A percentile compares a stretch with the other conserved stretches of the same genome.
Conservation (phyloP, 1,140 invertebrate genomes). For the Drosophila watanabei region DNA sequence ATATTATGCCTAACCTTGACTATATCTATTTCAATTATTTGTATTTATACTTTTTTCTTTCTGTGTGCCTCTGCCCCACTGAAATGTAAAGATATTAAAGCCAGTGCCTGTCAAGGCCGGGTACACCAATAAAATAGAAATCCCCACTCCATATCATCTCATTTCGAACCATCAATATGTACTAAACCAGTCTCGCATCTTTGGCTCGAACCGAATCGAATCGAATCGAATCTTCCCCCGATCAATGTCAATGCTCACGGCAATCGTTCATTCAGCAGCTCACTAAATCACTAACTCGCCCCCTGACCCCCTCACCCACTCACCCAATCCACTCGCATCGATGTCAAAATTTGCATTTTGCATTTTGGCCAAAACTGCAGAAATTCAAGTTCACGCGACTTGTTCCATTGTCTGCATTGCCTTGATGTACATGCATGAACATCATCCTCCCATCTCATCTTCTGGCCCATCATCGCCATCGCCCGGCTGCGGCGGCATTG, state of each 20-base stretch:
- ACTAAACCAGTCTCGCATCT: slow-evolving; percentile 28
- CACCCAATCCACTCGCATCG: slow-evolving; percentile 17
- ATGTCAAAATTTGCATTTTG: slow-evolving; percentile 49
- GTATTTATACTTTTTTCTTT: not conserved
- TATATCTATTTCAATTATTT: not conserved
- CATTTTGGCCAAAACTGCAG: slow-evolving; percentile 28
- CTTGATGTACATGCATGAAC: slow-evolving; percentile 23
- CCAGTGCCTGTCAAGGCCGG: slow-evolving; percentile 47
- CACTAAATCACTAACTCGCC: not conserved
- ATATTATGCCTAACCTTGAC: too few relatives aligned
- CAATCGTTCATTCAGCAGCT: slow-evolving; percentile 15
- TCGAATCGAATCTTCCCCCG: slow-evolving; percentile 14
- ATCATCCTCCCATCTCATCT: slow-evolving; percentile 7
- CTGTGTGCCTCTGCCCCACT: slow-evolving; percentile 4
- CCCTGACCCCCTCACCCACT: too few relatives aligned
- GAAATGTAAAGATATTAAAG: slow-evolving; percentile 25
- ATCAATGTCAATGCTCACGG: slow-evolving; percentile 45
- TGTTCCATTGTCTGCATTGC: slow-evolving; percentile 37
- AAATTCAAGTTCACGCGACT: slow-evolving; percentile 41
- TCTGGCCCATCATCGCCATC: not conserved
- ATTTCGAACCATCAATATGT: slow-evolving; percentile 3
- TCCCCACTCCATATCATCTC: slow-evolving; percentile 13
- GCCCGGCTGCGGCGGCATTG: slow-evolving; percentile 10
- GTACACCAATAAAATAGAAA: slow-evolving; percentile 31
- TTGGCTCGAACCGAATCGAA: not conserved